Base-by-base conservation (phyloP, 2,888 invertebrate species). In the Alentia gelatinosa region DNA sequence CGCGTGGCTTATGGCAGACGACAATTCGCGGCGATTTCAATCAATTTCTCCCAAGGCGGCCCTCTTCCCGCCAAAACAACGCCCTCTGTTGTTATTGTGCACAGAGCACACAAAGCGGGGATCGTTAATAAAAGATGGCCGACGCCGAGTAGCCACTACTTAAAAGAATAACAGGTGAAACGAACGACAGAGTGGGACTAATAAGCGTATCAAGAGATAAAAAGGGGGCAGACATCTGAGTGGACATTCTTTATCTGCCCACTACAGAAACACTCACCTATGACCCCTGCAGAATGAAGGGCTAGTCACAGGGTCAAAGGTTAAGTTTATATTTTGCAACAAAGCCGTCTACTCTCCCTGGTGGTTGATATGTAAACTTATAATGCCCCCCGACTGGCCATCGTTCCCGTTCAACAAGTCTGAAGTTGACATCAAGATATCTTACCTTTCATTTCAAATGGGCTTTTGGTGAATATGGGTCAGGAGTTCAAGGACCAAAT, bases 1-100 rank as follows among this genome's bases (percentile, higher is more conserved):
- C 86, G 86, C 47, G 86, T 86, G 86, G 86, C 86, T 86, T 86
- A 86, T 86, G 86, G 86, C 47, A 86, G 86, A 86, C 86, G 86
- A 86, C 84, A 86, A 86, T 86, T 86, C 35, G 86, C 9, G 63
- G 19, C 35, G 47, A 86, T 86, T 47, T 86, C 50, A 86, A 47
- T 86, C 86, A 86, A 79, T 47, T 47, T 39, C 79, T 23, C 39
- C 79, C 23, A n/a, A 39, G 37, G n/a, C n/a, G 79, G 39, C 42
- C n/a, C 12, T 86, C 47, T 86, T 47, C 86, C 47, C 47, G 86
- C 86, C 86, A 19, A 86, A 47, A 86, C 30, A 86, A 35, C 47
- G 86, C 33, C 50, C 30, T 47, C 50, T 86, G 86, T n/a, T n/a
- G n/a, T n/a, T n/a, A n/a, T n/a, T n/a, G n/a, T n/a, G n/a, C n/a